Evolutionary conservation across 1,140 invertebrate species (phyloP).

Genomic region (Penaeus indicus): DNA sequence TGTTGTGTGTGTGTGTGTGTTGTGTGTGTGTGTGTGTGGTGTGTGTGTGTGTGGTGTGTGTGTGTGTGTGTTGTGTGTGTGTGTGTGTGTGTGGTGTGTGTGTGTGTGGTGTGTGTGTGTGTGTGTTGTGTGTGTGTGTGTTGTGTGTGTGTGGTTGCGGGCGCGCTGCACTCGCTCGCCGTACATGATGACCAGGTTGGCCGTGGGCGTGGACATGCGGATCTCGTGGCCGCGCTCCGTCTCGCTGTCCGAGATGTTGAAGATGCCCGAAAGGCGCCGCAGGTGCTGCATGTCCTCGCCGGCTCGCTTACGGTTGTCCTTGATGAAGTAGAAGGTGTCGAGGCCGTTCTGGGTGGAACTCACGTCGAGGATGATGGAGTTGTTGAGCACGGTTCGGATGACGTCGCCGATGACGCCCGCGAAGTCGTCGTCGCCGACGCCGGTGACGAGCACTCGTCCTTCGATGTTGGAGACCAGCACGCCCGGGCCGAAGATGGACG

Average conservation of each 20-base stretch:
- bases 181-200: conserved; percentile 91
- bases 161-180: conserved; percentile 88
- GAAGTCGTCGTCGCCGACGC: conserved; percentile 79
- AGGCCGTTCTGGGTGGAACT: conserved; percentile 81
- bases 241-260: conserved; percentile 84
- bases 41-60: too few relatives aligned
- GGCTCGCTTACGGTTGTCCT: conserved; percentile 51
- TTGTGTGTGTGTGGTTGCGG: conserved; percentile 68
- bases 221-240: conserved; percentile 77
- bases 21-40: too few relatives aligned
- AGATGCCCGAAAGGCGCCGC: conserved; percentile 82
- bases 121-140: too few relatives aligned
- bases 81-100: too few relatives aligned
- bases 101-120: too few relatives aligned
- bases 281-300: conserved; percentile 78
- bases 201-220: conserved; percentile 87
- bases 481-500: conserved; percentile 79
- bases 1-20: too few relatives aligned
- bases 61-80: too few relatives aligned
- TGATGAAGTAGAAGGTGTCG: conserved; percentile 71
- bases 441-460: conserved; percentile 79
- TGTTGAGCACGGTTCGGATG: conserved; percentile 93
- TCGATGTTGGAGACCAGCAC: conserved; percentile 62
- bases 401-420: conserved; percentile 91
- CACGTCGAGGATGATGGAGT: conserved; percentile 89